These are phyloP conservation scores for Pristiophorus japonicus DNA, from an alignment of 2,113 vertebrate species.

Conservation along the genomic window DNA sequence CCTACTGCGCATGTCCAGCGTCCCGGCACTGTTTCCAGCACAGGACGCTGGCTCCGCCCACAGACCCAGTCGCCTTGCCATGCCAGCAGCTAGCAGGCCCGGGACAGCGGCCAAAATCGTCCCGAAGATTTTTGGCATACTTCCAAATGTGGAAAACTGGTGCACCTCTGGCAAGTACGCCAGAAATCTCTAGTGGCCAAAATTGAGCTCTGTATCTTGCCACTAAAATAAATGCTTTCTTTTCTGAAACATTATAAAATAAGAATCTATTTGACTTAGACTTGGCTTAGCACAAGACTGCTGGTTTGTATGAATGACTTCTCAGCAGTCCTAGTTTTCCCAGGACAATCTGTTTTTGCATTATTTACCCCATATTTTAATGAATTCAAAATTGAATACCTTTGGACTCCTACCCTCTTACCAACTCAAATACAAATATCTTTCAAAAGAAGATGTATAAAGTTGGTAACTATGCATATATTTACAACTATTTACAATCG, in stretches of 20 bases:
- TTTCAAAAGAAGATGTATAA: background rate
- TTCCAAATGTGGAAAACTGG: too few species aligned
- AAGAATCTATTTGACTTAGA: background rate
- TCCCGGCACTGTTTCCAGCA: too few species aligned
- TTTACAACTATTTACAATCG: too few species aligned
- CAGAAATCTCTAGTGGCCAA: too few species aligned
- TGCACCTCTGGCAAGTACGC: too few species aligned
- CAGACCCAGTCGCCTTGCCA: too few species aligned
- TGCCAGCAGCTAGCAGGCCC: too few species aligned
- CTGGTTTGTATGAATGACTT: background rate
- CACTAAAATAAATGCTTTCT: background rate
- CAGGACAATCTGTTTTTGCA: background rate
- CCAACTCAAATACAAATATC: background rate
- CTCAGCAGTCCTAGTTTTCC: background rate
- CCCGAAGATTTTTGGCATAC: too few species aligned
- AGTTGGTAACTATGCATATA: background rate
- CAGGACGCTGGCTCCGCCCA: too few species aligned
- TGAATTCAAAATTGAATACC: background rate
- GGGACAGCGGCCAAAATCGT: too few species aligned
- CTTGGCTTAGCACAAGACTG: background rate
- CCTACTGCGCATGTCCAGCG: too few species aligned
- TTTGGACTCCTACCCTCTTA: background rate
- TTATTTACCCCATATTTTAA: background rate
- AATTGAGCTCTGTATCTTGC: too few species aligned
- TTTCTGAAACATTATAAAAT: background rate